Evolutionary conservation across 2,888 invertebrate species (phyloP).

Genomic region (Panopea generosa): DNA sequence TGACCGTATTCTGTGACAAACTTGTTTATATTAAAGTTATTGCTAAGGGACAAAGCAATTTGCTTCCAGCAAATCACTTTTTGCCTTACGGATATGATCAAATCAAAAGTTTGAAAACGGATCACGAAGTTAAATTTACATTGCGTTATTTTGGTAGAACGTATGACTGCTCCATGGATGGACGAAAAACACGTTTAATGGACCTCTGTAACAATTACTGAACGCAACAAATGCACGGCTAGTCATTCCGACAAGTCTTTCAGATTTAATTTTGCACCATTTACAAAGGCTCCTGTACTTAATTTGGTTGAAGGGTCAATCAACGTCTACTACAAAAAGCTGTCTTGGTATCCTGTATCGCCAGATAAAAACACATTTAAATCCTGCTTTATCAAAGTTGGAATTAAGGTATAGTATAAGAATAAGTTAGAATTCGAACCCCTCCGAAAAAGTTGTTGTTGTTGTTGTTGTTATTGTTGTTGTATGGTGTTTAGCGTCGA

Average conservation of each 20-base stretch:
- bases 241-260: conserved; percentile 4
- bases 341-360: conserved; percentile 47
- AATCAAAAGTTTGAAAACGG: not conserved
- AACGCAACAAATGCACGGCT: too few relatives aligned
- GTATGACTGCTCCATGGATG: conserved; percentile 2
- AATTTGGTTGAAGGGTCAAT: not conserved
- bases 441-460: too few relatives aligned
- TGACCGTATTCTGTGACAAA: conserved; percentile 37
- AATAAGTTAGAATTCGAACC: too few relatives aligned
- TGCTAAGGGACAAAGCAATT: not conserved
- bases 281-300: conserved; percentile 18
- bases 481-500: too few relatives aligned
- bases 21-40: conserved; percentile 25
- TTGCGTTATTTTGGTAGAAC: conserved; percentile 12
- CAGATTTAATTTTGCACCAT: conserved; percentile 41
- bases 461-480: too few relatives aligned
- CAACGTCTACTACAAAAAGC: conserved; percentile 17
- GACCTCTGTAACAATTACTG: not conserved
- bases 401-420: conserved; percentile 23
- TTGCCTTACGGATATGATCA: conserved; percentile 7
- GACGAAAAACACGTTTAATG: not conserved
- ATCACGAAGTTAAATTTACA: conserved; percentile 21
- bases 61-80: conserved; percentile 14
- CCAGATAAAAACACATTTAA: conserved; percentile 16
- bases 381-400: conserved; percentile 42